Conservation (phyloP, 2,888 invertebrate genomes). For the Mimumesa dahlbomi region DNA sequence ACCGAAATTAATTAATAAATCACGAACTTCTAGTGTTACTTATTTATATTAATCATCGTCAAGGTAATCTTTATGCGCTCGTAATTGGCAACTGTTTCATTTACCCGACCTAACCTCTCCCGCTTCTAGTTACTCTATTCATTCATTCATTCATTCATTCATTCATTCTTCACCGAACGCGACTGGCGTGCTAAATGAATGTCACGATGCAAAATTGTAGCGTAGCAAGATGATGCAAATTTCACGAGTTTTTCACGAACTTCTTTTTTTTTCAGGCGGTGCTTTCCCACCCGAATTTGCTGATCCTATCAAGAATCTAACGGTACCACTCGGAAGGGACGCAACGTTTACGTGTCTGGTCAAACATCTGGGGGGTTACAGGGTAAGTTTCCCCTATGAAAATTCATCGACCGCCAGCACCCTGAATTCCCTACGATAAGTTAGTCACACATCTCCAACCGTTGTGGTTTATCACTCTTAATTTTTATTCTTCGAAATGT, state of each 20-base stretch:
- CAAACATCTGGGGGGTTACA: slow-evolving; percentile 92
- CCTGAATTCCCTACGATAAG: too few relatives aligned
- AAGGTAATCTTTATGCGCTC: too few relatives aligned
- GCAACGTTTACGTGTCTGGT: slow-evolving; percentile 93
- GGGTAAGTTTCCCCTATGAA: slow-evolving; percentile 84
- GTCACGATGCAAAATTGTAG: slow-evolving; percentile 26
- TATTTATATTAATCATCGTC: too few relatives aligned
- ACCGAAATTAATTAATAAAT: too few relatives aligned
- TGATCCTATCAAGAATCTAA: slow-evolving; percentile 91
- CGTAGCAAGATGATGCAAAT: slow-evolving; percentile 41
- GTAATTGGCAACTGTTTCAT: neutral
- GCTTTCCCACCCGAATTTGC: slow-evolving; percentile 93
- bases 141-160: neutral
- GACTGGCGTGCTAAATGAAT: slow-evolving; percentile 16
- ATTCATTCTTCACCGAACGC: neutral
- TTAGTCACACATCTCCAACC: too few relatives aligned
- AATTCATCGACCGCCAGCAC: slow-evolving; percentile 34
- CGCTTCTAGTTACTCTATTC: neutral
- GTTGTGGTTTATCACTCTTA: too few relatives aligned
- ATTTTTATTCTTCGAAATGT: too few relatives aligned
- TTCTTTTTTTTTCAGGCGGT: slow-evolving; percentile 82
- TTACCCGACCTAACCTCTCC: slow-evolving; percentile 1
- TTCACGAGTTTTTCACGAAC: slow-evolving; percentile 45
- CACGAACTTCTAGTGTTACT: too few relatives aligned
- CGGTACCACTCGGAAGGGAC: slow-evolving; percentile 91